These are phyloP conservation scores for Cottoperca gobio DNA, from an alignment of 2,797 vertebrate genomes.

Conservation along the genomic window DNA sequence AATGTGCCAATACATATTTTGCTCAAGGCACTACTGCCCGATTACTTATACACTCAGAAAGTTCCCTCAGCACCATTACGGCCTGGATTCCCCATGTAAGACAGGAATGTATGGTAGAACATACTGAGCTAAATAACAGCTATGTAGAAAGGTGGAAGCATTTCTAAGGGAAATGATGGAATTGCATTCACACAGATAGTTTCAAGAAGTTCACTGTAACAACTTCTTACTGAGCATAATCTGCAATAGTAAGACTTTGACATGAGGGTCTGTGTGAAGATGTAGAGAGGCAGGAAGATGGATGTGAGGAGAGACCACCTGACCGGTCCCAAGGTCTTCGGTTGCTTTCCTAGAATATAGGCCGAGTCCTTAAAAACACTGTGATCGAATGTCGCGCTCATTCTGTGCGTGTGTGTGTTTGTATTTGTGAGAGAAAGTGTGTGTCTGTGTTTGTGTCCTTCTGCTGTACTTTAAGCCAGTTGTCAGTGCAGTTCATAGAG, in stretches of 20 bases:
- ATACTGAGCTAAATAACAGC: background rate
- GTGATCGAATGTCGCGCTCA: background rate
- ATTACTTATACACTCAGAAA: background rate
- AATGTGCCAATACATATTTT: background rate
- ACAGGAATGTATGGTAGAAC: background rate
- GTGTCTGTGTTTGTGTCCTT: background rate
- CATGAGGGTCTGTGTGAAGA: background rate
- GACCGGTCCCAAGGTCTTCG: background rate
- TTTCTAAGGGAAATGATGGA: background rate
- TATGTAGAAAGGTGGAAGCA: background rate
- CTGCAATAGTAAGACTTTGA: background rate
- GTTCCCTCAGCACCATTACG: background rate
- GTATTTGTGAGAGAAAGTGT: background rate
- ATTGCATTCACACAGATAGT: background rate
- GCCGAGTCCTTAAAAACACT: background rate
- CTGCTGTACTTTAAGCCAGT: background rate
- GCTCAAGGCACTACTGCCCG: background rate
- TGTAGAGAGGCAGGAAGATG: background rate
- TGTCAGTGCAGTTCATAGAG: background rate
- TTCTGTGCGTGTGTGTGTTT: background rate
- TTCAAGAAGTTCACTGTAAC: background rate
- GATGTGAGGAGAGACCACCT: background rate
- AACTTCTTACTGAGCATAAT: background rate
- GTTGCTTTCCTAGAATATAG: slow-evolving; percentile 24
- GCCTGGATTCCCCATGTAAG: background rate